phyloP scores from a whole-genome alignment of 2,888 invertebrate species.

The Gordius sp. region DNA sequence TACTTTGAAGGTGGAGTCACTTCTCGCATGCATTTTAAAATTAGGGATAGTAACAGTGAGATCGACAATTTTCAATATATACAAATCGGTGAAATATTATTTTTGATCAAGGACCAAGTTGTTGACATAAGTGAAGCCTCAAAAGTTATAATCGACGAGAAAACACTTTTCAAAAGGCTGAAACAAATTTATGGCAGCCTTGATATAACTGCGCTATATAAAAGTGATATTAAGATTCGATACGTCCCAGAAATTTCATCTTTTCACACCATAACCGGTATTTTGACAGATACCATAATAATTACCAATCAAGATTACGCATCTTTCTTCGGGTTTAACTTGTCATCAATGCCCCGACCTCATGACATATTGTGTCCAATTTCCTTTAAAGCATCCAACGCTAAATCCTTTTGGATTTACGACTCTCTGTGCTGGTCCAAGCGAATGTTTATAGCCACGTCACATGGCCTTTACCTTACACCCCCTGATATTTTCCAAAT shows the following conservation, averaged over 20 bases:
- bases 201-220: too few species aligned
- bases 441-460: neutral
- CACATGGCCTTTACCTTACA: neutral
- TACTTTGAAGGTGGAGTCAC: neutral
- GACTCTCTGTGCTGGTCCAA: neutral
- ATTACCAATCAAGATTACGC: neutral
- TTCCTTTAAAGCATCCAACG: neutral
- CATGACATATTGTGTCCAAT: neutral
- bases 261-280: slow-evolving; percentile 2
- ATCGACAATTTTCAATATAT: neutral
- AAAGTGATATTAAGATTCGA: too few species aligned
- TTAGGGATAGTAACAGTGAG: neutral
- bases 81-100: neutral
- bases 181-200: too few species aligned
- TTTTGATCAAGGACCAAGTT: too few species aligned
- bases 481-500: neutral
- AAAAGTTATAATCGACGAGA: too few species aligned
- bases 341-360: neutral
- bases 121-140: too few species aligned
- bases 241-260: slow-evolving; percentile 4
- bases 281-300: neutral
- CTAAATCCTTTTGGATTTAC: neutral
- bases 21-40: neutral
- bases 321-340: neutral
- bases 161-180: too few species aligned